phyloP scores from a whole-genome alignment of 2,797 vertebrate genomes.

The Microctenopoma stevenorrisi region DNA sequence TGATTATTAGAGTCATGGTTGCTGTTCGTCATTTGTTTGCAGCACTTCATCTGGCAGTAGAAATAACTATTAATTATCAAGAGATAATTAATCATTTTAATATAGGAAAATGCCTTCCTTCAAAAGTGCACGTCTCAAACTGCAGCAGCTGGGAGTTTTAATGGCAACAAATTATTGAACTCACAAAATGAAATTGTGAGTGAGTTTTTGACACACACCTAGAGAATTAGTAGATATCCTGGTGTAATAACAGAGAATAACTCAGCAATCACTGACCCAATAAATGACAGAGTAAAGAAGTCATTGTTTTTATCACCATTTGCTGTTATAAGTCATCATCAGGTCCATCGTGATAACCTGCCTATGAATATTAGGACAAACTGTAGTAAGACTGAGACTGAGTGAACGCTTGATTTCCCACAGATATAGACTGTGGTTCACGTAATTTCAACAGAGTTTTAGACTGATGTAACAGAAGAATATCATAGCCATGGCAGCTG shows the following conservation, averaged over 20 bases:
- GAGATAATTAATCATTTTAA: neutral
- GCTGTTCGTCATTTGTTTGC: neutral
- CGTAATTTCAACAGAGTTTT: slow-evolving; percentile 15
- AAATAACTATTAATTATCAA: too few species aligned
- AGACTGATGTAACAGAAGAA: slow-evolving; percentile 4
- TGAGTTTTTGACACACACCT: neutral
- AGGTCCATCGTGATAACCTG: neutral
- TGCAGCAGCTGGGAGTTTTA: slow-evolving; percentile 11
- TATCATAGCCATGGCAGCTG: slow-evolving; percentile 23
- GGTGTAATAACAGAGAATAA: neutral
- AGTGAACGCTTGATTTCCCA: neutral
- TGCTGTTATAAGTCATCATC: neutral
- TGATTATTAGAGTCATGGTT: slow-evolving; percentile 11
- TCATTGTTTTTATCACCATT: neutral
- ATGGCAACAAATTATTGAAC: neutral
- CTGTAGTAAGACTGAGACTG: neutral
- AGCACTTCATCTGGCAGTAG: slow-evolving; percentile 1
- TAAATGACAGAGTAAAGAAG: neutral
- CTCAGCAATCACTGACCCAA: neutral
- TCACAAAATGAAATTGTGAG: neutral
- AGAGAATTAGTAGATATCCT: neutral
- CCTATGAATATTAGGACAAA: neutral
- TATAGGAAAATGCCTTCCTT: neutral
- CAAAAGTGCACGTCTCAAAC: neutral
- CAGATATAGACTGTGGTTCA: slow-evolving; percentile 8